Evolutionary conservation across 2,113 vertebrate genomes (phyloP).

Genomic region (Cyphomyrus discorhynchus): DNA sequence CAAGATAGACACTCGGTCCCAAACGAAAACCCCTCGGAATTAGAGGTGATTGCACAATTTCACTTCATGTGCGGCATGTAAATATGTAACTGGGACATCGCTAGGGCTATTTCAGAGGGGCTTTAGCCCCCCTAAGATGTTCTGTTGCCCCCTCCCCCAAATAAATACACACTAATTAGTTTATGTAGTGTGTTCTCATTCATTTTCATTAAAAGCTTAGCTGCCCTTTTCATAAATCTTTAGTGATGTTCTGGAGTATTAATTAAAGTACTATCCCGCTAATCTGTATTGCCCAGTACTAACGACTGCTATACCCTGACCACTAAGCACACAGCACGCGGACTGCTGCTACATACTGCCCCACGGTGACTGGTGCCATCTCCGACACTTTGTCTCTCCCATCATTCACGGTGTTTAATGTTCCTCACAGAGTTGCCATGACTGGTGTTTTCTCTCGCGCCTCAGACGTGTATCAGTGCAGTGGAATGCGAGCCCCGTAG

Average conservation of each 20-base stretch:
- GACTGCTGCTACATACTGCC: not conserved
- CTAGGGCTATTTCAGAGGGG: not conserved
- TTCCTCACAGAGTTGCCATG: not conserved
- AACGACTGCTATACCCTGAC: not conserved
- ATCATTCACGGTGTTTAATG: not conserved
- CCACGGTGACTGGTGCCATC: not conserved
- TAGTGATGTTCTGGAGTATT: not conserved
- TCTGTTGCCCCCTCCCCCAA: not conserved
- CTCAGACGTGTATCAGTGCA: constrained; percentile 17
- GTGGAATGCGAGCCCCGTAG: constrained; percentile 9
- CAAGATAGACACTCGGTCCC: not conserved
- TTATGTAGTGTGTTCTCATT: not conserved
- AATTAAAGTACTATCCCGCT: not conserved
- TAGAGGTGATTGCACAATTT: not conserved
- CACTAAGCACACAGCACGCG: not conserved
- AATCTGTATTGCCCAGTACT: not conserved
- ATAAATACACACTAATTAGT: not conserved
- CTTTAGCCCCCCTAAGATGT: not conserved
- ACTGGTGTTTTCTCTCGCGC: not conserved
- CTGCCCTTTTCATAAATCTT: not conserved
- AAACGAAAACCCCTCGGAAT: not conserved
- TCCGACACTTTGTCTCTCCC: not conserved
- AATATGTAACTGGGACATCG: not conserved
- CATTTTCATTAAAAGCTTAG: not conserved
- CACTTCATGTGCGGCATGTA: not conserved